These are phyloP conservation scores for Argyresthia goedartella DNA, from an alignment of 2,888 invertebrate species.

Conservation along the genomic window DNA sequence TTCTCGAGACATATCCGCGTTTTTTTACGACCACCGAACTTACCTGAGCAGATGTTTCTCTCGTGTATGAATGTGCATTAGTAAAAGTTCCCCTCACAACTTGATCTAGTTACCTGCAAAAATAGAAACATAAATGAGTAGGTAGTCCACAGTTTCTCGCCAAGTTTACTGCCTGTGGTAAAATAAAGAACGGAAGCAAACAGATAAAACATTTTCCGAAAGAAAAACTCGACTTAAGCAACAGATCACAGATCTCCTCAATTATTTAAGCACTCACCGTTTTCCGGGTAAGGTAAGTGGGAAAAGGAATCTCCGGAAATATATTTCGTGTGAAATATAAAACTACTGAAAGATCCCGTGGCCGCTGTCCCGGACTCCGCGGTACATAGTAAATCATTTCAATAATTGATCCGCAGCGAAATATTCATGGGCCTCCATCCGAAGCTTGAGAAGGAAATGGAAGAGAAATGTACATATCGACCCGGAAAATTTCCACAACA, in stretches of 20 bases:
- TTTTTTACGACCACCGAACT: too few relatives aligned
- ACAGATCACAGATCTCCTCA: slow-evolving; percentile 4
- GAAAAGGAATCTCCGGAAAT: slow-evolving; percentile 7
- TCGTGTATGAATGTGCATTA: too few relatives aligned
- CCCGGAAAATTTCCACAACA: slow-evolving; percentile 7
- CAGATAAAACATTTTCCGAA: too few relatives aligned
- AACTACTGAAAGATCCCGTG: slow-evolving; percentile 28
- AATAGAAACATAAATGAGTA: too few relatives aligned
- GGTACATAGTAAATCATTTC: slow-evolving; percentile 63
- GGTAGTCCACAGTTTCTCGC: too few relatives aligned
- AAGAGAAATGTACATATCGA: slow-evolving; percentile 41
- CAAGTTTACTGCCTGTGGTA: too few relatives aligned
- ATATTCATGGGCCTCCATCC: slow-evolving; percentile 62
- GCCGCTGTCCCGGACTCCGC: slow-evolving; percentile 32
- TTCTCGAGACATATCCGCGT: background rate
- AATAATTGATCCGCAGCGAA: slow-evolving; percentile 65
- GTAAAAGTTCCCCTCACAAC: too few relatives aligned
- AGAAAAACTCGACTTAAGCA: background rate
- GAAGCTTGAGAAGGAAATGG: slow-evolving; percentile 52
- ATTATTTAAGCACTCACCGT: slow-evolving; percentile 9
- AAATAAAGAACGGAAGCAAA: too few relatives aligned
- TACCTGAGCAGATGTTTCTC: too few relatives aligned
- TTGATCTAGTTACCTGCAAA: too few relatives aligned
- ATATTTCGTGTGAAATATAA: slow-evolving; percentile 17
- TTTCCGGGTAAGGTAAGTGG: slow-evolving; percentile 4